Base-by-base conservation (phyloP, 2,797 vertebrate genomes). In the Holocentrus rufus region DNA sequence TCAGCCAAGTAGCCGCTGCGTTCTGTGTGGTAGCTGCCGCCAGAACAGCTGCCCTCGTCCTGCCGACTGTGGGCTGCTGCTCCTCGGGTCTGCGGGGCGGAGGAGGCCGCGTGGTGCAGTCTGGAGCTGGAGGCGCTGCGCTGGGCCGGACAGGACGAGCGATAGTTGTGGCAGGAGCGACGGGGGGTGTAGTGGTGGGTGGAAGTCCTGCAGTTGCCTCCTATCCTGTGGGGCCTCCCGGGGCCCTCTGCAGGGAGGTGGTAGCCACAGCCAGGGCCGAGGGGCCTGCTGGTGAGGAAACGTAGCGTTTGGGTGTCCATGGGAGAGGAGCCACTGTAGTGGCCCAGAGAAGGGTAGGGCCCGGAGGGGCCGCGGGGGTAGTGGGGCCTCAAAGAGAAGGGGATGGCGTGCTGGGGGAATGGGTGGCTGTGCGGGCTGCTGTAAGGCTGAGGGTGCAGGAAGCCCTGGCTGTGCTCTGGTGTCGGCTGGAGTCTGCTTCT, bases 1-100 rank as follows among this genome's bases (percentile, higher is more conserved):
- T 99, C 98, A 0, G 98, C 96, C 86, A 98, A 84, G 85, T 99
- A 99, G 49, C 98, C 98, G 0, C 98, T 99, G 84, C 95, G 95
- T 54, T 97, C 97, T 0, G 97, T 97, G 84, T 90, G 94, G 83
- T 97, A 98, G 84, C 96, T 98, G 80, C 95, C 96, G 14, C 95
- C 97, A 0, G 96, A 98, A 80, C 95, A 95, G 1, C 96, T 97
- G 89, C 95, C 95, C 49, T 96, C 95, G 9, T 95, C 95, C 82
- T 94, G 95, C 56, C 94, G 92, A 76, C 90, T 87, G 0, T 94
- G 94, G 31, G 90, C 92, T 0, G 72, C 61, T 0, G 22, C 69
- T 7, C 87, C 87, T 0, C 77, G 86, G 31, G 59, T 27, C 39
- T 84, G 90, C 0, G 77, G 77, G 1, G 86, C 0, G 56, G 46